Base-by-base conservation (phyloP, 1,140 invertebrate species). In the Drosophila kikkawai region DNA sequence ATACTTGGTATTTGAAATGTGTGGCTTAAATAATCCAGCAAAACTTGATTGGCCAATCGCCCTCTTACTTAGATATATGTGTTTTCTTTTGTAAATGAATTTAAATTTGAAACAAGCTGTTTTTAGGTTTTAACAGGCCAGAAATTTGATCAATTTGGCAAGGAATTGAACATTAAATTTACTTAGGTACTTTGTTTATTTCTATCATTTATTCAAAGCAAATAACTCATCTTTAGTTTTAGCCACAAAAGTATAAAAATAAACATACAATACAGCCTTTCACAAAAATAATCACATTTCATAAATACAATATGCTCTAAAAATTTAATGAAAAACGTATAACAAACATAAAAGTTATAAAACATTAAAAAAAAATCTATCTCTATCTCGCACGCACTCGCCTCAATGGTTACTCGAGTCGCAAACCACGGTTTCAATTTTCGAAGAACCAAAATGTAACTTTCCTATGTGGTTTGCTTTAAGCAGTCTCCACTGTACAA, bases 1-100 rank as follows among this genome's bases (percentile, higher is more conserved):
- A 55, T 39, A 55, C 67, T 67, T 55, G 60, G 66, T 60, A 65
- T 70, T 70, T 53, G 17, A 67, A 67, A 37, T 48, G 45, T 37
- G 39, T 9, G 39, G 11, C 13, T 66, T 36, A 53, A 53, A 53
- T 67, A 44, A 36, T 29, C 6, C 15, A 55, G 36, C 29, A 45
- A 70, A 70, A 70, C 67, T 45, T 36, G 67, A 67, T 67, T 45
- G 34, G 5, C 39, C 34, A 39, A 32, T 64, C 32, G 19, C n/a
- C 41, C 64, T 66, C 59, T 66, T 41, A 65, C 63, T 42, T 12
- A 7, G 26, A 55, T 37, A 13, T 42, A n/a, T 12, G 4, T 42
- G 15, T 7, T 13, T 60, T 32, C 13, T 19, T 44, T n/a, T 26
- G 19, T 22, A 13, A 15, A 1, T 1, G 1, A 3, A 29, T 29